Evolutionary conservation across 2,797 vertebrate genomes (phyloP).

Genomic region (Syngnathus acus): DNA sequence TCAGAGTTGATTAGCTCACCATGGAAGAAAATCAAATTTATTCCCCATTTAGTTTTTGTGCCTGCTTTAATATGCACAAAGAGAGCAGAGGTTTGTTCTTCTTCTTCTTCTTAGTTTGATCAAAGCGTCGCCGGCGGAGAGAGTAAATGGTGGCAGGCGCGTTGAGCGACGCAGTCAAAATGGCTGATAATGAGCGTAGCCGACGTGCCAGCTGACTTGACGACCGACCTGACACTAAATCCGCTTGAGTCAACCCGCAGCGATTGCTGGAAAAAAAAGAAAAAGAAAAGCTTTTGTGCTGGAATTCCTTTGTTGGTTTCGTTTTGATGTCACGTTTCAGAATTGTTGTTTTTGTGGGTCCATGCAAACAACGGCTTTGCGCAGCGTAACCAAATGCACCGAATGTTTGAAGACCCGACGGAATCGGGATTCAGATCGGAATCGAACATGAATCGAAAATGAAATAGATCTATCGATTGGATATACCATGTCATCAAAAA

Average conservation of each 20-base stretch:
- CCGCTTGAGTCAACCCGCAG: constrained; percentile 47
- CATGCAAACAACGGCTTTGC: too few relatives aligned
- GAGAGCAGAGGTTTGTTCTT: neutral
- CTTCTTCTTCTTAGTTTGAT: constrained; percentile 4
- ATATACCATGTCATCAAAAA: neutral
- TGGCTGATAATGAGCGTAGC: constrained; percentile 51
- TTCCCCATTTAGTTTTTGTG: constrained; percentile 1
- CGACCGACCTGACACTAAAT: constrained; percentile 62
- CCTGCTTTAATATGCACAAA: neutral
- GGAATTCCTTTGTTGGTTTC: constrained; percentile 1
- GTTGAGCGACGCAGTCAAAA: constrained; percentile 52
- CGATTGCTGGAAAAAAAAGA: neutral
- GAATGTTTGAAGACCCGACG: too few relatives aligned
- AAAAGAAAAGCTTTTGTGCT: neutral
- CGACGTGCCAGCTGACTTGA: constrained; percentile 41
- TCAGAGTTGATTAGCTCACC: constrained; percentile 1
- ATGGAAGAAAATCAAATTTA: neutral
- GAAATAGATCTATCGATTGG: neutral
- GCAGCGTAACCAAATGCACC: too few relatives aligned
- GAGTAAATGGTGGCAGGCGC: constrained; percentile 48
- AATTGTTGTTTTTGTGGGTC: too few relatives aligned
- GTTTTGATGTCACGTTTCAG: too few relatives aligned
- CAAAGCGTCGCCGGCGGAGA: constrained; percentile 35
- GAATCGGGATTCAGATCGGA: too few relatives aligned
- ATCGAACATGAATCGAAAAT: neutral